phyloP scores from a whole-genome alignment of 1,140 invertebrate species.

The Diorhabda carinulata region DNA sequence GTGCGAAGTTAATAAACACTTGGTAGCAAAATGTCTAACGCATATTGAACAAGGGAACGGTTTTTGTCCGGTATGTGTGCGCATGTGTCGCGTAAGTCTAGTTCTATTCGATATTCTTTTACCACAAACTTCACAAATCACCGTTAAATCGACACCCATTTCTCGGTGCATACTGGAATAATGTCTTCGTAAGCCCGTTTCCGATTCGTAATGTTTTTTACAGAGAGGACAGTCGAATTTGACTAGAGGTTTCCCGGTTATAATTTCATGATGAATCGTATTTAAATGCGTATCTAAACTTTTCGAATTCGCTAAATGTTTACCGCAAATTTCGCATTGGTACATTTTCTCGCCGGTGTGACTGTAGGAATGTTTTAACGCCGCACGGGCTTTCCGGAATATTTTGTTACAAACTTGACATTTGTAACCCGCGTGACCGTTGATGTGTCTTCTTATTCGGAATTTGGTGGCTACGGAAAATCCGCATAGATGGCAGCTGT shows the following conservation, averaged over 20 bases:
- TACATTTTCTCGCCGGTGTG: conserved; percentile 65
- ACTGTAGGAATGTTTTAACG: conserved; percentile 30
- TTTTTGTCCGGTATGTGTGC: conserved; percentile 55
- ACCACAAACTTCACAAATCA: conserved; percentile 63
- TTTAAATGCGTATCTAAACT: conserved; percentile 31
- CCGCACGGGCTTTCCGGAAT: conserved; percentile 1
- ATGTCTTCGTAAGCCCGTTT: conserved; percentile 30
- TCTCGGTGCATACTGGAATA: conserved; percentile 29
- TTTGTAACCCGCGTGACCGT: conserved; percentile 10
- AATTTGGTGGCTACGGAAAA: conserved; percentile 5
- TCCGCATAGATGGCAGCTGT: conserved; percentile 13
- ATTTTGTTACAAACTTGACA: conserved; percentile 12
- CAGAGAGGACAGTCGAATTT: conserved; percentile 34
- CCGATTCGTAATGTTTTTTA: conserved; percentile 33
- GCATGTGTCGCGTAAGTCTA: conserved; percentile 67
- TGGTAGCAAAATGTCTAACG: conserved; percentile 51
- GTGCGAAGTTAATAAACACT: conserved; percentile 54
- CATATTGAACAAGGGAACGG: conserved; percentile 52
- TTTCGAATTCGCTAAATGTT: conserved; percentile 43
- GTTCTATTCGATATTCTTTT: conserved; percentile 69
- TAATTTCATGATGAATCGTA: conserved; percentile 32
- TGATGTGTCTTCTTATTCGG: conserved; percentile 13
- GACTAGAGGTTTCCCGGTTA: conserved; percentile 28
- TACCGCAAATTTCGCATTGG: conserved; percentile 64
- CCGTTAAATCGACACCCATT: conserved; percentile 17